Conservation (phyloP, 2,888 invertebrate species). For the Cactoblastis cactorum region DNA sequence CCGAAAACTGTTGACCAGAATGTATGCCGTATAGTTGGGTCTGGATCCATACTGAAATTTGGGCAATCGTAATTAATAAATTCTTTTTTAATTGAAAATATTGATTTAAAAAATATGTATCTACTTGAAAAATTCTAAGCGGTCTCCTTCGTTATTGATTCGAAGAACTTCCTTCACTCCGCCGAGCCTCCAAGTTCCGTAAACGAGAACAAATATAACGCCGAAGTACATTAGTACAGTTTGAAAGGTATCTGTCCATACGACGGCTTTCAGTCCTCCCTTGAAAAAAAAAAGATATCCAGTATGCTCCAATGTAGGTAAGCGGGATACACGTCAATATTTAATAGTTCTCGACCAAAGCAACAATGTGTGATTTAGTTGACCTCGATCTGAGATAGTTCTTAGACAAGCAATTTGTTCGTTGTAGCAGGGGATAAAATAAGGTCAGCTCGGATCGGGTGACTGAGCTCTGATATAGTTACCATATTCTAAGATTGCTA, state of each 20-base stretch:
- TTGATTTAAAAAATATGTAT: conserved; percentile 14
- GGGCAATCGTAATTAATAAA: not conserved
- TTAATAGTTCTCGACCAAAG: conserved; percentile 6
- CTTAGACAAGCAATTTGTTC: conserved; percentile 35
- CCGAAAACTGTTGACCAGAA: conserved; percentile 89
- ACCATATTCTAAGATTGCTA: not conserved
- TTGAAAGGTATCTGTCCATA: conserved; percentile 90
- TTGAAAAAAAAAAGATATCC: conserved; percentile 35
- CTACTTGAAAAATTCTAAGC: conserved; percentile 87
- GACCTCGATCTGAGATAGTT: conserved; percentile 34
- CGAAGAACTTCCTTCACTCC: conserved; percentile 81
- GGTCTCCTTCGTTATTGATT: conserved; percentile 79
- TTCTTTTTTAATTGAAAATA: not conserved
- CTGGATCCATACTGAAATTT: conserved; percentile 82
- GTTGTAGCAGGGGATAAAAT: conserved; percentile 30
- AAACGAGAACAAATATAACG: conserved; percentile 81
- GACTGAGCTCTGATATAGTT: not conserved
- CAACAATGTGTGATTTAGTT: conserved; percentile 28
- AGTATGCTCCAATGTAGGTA: too few species aligned
- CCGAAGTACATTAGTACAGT: conserved; percentile 86
- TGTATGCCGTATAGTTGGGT: conserved; percentile 88
- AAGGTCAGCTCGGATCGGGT: conserved; percentile 27
- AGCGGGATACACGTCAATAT: not conserved
- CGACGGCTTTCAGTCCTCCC: conserved; percentile 89
- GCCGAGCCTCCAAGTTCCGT: conserved; percentile 83